Base-by-base conservation (phyloP, 2,113 vertebrate species). In the Gymnorhina tibicen region DNA sequence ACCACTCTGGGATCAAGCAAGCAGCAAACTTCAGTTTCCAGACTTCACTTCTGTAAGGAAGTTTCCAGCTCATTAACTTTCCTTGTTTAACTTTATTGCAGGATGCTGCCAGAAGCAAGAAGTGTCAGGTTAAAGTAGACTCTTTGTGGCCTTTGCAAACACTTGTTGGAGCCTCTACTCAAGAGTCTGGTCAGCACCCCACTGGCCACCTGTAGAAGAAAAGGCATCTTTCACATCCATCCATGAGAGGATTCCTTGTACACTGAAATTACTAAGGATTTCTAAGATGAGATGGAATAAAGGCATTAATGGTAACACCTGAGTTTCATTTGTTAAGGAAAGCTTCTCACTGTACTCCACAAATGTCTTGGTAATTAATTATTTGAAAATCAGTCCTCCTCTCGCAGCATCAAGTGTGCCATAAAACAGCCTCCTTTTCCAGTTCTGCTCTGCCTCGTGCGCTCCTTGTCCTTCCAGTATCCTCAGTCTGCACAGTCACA, bases 1-100 rank as follows among this genome's bases (percentile, higher is more conserved):
- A 82, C 60, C 69, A 90, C 60, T 58, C 68, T 35, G 37, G 35
- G 44, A 91, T 76, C 80, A 94, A 87, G 70, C 47, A 87, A 88
- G 72, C 76, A 78, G 76, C 53, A 94, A 93, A 92, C 58, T 88
- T 44, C 18, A 70, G 77, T 68, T 91, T 91, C 74, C 42, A 85
- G 83, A 78, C 83, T 86, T 91, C 42, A 79, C 41, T 95, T 92
- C 90, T 82, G 80, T 92, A 68, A 83, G 63, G 82, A 90, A 90
- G 58, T 83, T 93, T 93, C 58, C 69, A 87, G 66, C 17, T 89
- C 91, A 92, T 92, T 94, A 92, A 46, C 41, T 62, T 68, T 76
- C 32, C 77, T 79, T 94, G 69, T 67, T 95, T 85, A 87, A 95
- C 73, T 92, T 82, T 69, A 89, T 47, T 93, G 70, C 67, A 37